These are phyloP conservation scores for Ormyrus labotus DNA, from an alignment of 2,888 invertebrate genomes.

Conservation along the genomic window DNA sequence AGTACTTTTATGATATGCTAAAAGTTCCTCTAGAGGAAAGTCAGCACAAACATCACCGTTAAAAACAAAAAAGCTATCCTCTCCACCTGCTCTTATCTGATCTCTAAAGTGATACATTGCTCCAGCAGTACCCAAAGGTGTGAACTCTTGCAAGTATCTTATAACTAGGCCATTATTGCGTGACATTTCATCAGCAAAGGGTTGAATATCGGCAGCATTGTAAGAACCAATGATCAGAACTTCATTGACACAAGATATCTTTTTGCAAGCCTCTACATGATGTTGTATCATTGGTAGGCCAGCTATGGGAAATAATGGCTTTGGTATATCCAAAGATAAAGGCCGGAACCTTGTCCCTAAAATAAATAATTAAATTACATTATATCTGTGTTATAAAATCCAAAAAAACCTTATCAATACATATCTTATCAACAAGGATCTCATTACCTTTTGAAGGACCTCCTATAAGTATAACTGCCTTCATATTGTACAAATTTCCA, in stretches of 20 bases:
- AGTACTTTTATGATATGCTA: conserved; percentile 82
- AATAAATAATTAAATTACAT: conserved; percentile 24
- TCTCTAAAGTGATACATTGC: conserved; percentile 98
- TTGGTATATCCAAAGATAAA: conserved; percentile 96
- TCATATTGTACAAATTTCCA: conserved; percentile 78
- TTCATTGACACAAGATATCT: conserved; percentile 88
- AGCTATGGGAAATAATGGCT: conserved; percentile 97
- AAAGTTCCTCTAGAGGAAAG: conserved; percentile 91
- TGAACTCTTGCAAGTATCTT: conserved; percentile 96
- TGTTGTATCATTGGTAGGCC: conserved; percentile 97
- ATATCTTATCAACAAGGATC: background rate
- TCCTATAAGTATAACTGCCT: conserved; percentile 94
- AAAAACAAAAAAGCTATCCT: conserved; percentile 93
- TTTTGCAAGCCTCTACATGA: conserved; percentile 94
- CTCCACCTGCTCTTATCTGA: conserved; percentile 92
- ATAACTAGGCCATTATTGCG: conserved; percentile 67
- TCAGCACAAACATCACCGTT: conserved; percentile 99
- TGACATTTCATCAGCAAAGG: conserved; percentile 89
- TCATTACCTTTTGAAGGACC: conserved; percentile 93
- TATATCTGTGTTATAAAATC: background rate
- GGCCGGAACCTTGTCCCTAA: conserved; percentile 97
- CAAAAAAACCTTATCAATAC: background rate
- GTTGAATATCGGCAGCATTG: conserved; percentile 87
- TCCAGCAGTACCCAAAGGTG: conserved; percentile 95
- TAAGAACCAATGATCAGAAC: conserved; percentile 97